These are phyloP conservation scores for Hyaena hyaena DNA, from an alignment of 2,113 vertebrate genomes.

Conservation along the genomic window DNA sequence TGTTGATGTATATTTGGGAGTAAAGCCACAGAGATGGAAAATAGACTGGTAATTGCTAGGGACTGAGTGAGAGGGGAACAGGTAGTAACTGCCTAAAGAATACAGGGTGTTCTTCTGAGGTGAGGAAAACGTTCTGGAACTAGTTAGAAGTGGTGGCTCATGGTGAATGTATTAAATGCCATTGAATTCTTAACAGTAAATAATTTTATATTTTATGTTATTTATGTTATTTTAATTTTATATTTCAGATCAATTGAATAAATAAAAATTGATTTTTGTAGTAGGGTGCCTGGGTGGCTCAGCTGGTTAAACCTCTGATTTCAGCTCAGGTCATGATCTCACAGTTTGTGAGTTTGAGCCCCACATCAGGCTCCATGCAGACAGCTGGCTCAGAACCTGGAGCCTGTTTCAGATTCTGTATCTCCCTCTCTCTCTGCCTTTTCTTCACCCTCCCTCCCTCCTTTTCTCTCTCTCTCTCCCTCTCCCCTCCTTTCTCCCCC, in stretches of 20 bases:
- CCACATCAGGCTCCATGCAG: too few relatives aligned
- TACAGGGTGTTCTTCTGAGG: not conserved
- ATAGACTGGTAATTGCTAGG: not conserved
- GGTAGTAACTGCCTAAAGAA: not conserved
- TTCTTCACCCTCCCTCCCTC: too few relatives aligned
- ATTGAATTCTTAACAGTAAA: not conserved
- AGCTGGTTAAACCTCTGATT: too few relatives aligned
- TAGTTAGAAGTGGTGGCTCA: not conserved
- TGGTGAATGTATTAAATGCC: not conserved
- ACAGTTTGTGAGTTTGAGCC: too few relatives aligned
- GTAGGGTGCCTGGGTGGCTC: too few relatives aligned
- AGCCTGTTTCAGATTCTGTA: too few relatives aligned
- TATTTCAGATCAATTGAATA: not conserved
- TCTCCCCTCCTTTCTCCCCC: too few relatives aligned
- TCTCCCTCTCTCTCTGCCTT: too few relatives aligned
- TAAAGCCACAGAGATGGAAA: not conserved
- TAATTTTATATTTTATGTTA: not conserved
- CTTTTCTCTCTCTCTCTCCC: too few relatives aligned
- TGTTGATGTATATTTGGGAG: not conserved
- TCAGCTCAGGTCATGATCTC: too few relatives aligned
- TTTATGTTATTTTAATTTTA: too few relatives aligned
- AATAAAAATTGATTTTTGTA: not conserved
- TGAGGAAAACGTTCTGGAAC: not conserved
- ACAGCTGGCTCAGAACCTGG: too few relatives aligned
- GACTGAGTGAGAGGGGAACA: not conserved